These are phyloP conservation scores for Parelbella ahira DNA, from an alignment of 2,888 invertebrate species.

Conservation along the genomic window DNA sequence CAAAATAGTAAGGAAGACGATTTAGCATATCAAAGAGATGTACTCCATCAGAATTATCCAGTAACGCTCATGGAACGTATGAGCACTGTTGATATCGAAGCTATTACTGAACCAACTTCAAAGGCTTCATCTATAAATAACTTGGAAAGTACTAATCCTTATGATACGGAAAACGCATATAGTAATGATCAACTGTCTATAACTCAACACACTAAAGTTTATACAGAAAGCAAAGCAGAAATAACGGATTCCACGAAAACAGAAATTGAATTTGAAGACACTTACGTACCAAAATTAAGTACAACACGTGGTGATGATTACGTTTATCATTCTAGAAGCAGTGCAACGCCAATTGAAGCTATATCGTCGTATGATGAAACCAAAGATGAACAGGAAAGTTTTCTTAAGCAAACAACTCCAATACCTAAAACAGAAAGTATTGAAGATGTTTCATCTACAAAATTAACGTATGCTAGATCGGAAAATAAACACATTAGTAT, in stretches of 20 bases:
- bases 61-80: slow-evolving; percentile 75
- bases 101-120: slow-evolving; percentile 61
- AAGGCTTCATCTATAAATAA: slow-evolving; percentile 45
- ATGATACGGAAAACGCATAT: slow-evolving; percentile 68
- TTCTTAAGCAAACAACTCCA: slow-evolving; percentile 46
- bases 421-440: slow-evolving; percentile 40
- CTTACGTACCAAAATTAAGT: slow-evolving; percentile 45
- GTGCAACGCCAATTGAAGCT: slow-evolving; percentile 46
- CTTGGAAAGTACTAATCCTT: slow-evolving; percentile 41
- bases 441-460: slow-evolving; percentile 40
- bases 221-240: slow-evolving; percentile 44
- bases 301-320: slow-evolving; percentile 50
- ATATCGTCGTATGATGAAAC: slow-evolving; percentile 44
- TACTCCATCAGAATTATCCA: slow-evolving; percentile 83
- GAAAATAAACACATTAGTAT: slow-evolving; percentile 47
- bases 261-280: slow-evolving; percentile 47
- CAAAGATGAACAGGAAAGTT: slow-evolving; percentile 44
- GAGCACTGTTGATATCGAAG: slow-evolving; percentile 71
- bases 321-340: slow-evolving; percentile 48
- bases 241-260: slow-evolving; percentile 41
- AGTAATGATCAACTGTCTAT: slow-evolving; percentile 60
- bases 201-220: slow-evolving; percentile 44
- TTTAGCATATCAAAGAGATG: slow-evolving; percentile 82
- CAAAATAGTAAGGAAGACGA: slow-evolving; percentile 55
- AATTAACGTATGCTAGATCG: slow-evolving; percentile 40